Evolutionary conservation across 2,113 vertebrate species (phyloP).

Genomic region (Prietella phreatophila): DNA sequence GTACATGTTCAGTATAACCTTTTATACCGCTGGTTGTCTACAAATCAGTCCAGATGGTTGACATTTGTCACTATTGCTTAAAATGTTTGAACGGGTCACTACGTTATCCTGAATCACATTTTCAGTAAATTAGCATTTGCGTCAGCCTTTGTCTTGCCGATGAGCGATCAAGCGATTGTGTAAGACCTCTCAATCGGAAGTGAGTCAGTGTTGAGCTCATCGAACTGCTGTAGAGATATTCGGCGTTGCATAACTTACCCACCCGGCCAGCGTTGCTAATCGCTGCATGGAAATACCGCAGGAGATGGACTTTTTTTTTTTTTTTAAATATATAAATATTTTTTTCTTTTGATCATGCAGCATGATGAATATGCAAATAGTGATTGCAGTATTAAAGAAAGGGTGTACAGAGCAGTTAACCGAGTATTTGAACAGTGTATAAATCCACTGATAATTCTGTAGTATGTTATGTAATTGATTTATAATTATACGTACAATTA

Average conservation of each 20-base stretch:
- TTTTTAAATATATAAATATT: too few species aligned
- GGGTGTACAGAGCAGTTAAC: not conserved
- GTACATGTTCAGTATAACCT: not conserved
- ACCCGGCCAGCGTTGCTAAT: not conserved
- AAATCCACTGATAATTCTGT: not conserved
- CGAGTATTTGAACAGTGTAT: not conserved
- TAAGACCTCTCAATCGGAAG: not conserved
- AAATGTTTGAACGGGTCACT: not conserved
- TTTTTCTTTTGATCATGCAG: not conserved
- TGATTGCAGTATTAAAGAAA: not conserved
- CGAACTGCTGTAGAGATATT: not conserved
- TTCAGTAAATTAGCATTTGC: not conserved
- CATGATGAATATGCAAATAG: not conserved
- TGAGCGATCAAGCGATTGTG: not conserved
- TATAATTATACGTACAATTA: not conserved
- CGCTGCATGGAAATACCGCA: not conserved
- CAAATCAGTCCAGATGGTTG: not conserved
- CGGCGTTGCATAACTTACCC: conserved; percentile 8
- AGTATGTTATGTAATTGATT: not conserved
- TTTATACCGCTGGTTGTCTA: not conserved
- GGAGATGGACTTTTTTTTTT: too few species aligned
- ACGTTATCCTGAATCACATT: not conserved
- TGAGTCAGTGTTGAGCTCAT: conserved; percentile 11
- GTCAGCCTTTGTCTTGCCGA: not conserved
- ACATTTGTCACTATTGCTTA: not conserved